Base-by-base conservation (phyloP, 2,888 invertebrate genomes). In the Tethea ocularis region DNA sequence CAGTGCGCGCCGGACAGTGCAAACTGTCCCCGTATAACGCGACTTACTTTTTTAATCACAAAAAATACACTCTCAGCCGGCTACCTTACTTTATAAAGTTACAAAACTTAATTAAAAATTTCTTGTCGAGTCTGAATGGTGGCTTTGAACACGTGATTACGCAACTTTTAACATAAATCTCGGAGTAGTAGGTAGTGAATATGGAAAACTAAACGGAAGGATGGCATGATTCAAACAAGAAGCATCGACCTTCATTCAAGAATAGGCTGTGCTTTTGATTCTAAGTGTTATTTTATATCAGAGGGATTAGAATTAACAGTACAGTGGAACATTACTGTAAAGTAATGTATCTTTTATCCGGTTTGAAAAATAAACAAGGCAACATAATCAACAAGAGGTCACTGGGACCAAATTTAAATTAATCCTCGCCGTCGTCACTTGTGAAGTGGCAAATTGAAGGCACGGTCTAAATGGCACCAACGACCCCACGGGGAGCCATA, bases 81-180 rank as follows among this genome's bases (percentile, higher is more conserved):
- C 69, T 67, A 61, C 56, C 58, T 68, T 17, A 10, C 46, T 69
- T 71, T 66, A 63, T 65, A 57, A 66, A 64, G 63, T 66, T 70
- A 62, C 59, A 59, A 69, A 74, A 74, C 67, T 67, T 73, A 75
- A 75, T 75, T 75, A 73, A 73, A 71, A 69, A 72, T 20, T 66
- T 69, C 64, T 73, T n/a, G 10, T n/a, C 0, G 0, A 10, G 38
- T 3, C 17, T 2, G 17, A 46, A 20, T 46, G 46, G 46, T 46
- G 41, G 17, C 41, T 41, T 17, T 3, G 7, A 20, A 46, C 46
- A 46, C 46, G 20, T 46, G 46, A 46, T 20, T 20, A 10, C 46
- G 46, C 46, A 46, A 46, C 46, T 46, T 46, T 46, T 20, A 20
- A 46, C 20, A 46, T 46, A 46, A 46, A 20, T 46, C 46, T 6